These are phyloP conservation scores for Goniozus legneri DNA, from an alignment of 1,140 invertebrate species.

Conservation along the genomic window DNA sequence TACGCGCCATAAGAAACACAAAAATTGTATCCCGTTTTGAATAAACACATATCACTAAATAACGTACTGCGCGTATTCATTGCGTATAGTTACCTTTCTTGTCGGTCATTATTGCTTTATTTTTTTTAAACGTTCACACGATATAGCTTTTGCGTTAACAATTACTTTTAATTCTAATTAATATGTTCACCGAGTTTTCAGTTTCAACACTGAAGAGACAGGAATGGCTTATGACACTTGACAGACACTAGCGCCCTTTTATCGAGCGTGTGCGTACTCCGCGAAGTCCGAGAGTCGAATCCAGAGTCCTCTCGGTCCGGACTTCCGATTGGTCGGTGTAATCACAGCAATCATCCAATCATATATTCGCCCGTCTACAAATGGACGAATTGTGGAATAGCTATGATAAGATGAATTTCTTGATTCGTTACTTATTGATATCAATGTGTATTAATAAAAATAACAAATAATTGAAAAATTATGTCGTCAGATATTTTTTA, in stretches of 20 bases:
- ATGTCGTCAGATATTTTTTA: no score
- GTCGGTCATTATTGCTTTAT: constrained; percentile 53
- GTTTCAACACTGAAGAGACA: constrained; percentile 38
- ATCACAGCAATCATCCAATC: no score
- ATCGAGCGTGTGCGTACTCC: constrained; percentile 32
- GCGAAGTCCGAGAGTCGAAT: neutral
- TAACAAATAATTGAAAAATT: no score
- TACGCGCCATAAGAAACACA: constrained; percentile 38
- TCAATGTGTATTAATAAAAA: no score
- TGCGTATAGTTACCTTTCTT: constrained; percentile 54
- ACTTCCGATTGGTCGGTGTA: no score
- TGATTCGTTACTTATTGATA: no score
- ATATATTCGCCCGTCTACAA: no score
- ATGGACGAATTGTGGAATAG: no score
- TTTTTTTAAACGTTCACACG: constrained; percentile 40
- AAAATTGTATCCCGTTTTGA: constrained; percentile 23
- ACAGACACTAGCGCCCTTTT: constrained; percentile 44
- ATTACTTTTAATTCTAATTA: no score
- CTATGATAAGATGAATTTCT: no score
- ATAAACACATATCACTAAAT: constrained; percentile 23
- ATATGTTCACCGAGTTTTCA: constrained; percentile 34
- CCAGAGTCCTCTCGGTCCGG: no score
- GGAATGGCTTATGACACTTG: constrained; percentile 45
- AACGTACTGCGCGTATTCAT: constrained; percentile 21
- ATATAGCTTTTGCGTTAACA: constrained; percentile 27